phyloP scores from a whole-genome alignment of 1,140 invertebrate genomes.

The Formica selysi region DNA sequence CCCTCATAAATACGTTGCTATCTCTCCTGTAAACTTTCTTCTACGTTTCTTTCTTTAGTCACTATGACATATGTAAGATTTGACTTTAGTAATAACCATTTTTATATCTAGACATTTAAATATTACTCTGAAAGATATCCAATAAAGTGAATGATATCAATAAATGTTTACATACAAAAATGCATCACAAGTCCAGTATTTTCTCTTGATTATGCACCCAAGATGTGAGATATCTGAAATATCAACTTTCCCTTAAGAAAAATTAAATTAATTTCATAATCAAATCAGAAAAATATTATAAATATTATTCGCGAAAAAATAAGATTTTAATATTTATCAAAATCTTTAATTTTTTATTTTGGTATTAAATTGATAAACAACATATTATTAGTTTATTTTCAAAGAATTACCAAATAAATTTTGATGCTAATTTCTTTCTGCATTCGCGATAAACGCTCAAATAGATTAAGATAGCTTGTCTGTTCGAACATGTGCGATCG shows the following conservation, averaged over 20 bases:
- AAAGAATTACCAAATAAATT: not conserved
- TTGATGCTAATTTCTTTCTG: slow-evolving; percentile 14
- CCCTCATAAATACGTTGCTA: slow-evolving; percentile 58
- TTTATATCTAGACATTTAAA: slow-evolving; percentile 10
- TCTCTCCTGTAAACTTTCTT: not conserved
- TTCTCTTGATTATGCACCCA: slow-evolving; percentile 13
- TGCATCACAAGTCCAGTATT: not conserved
- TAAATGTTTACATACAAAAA: slow-evolving; percentile 18
- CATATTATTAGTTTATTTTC: not conserved
- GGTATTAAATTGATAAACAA: not conserved
- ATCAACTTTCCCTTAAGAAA: not conserved
- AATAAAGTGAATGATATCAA: slow-evolving; percentile 29
- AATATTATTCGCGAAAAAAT: not conserved
- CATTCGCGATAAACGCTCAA: slow-evolving; percentile 7
- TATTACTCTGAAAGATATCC: slow-evolving; percentile 7
- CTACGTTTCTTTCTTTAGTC: not conserved
- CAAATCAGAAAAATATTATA: not conserved
- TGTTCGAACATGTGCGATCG: not conserved
- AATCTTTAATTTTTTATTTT: not conserved
- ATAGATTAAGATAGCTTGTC: slow-evolving; percentile 40
- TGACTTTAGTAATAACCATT: not conserved
- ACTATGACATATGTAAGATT: not conserved
- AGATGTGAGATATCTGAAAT: not conserved
- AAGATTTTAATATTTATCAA: not conserved
- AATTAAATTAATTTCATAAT: not conserved